A percentile compares a stretch with the other conserved stretches of the same genome.
Conservation (phyloP, 2,888 invertebrate species). For the Sepioteuthis lessoniana region DNA sequence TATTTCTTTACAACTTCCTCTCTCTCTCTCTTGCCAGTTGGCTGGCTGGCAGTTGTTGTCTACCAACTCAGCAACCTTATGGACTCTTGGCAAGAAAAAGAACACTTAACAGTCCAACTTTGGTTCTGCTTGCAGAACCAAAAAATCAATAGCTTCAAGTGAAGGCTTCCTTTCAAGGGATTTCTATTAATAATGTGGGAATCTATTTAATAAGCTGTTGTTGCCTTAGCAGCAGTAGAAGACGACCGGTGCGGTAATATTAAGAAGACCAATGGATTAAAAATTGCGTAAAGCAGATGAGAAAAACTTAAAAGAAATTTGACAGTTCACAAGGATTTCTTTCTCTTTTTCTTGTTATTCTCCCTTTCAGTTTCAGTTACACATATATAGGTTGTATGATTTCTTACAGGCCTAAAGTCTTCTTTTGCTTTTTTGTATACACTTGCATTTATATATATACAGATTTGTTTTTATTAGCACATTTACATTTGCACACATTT, state of each 20-base stretch:
- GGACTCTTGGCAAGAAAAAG: neutral
- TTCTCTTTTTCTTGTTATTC: neutral
- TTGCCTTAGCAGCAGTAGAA: neutral
- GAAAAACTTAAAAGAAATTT: too few species aligned
- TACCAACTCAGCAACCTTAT: constrained; percentile 18
- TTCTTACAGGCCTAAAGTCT: neutral
- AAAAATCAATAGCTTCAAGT: constrained; percentile 13
- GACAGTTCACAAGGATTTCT: neutral
- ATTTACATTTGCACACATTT: neutral
- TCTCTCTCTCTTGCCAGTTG: neutral
- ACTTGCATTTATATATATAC: neutral
- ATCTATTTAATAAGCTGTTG: constrained; percentile 20
- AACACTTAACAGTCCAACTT: neutral
- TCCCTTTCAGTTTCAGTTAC: neutral
- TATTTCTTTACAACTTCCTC: too few species aligned
- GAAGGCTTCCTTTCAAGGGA: constrained; percentile 13
- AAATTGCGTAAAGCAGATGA: neutral
- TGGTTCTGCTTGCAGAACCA: neutral
- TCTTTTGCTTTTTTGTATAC: too few species aligned
- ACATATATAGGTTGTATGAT: neutral
- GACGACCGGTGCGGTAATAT: neutral
- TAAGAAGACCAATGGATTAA: neutral
- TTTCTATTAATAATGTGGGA: constrained; percentile 21
- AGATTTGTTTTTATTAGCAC: neutral
- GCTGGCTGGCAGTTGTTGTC: neutral